phyloP scores from a whole-genome alignment of 2,113 vertebrate species.

The Xiphophorus couchianus region DNA sequence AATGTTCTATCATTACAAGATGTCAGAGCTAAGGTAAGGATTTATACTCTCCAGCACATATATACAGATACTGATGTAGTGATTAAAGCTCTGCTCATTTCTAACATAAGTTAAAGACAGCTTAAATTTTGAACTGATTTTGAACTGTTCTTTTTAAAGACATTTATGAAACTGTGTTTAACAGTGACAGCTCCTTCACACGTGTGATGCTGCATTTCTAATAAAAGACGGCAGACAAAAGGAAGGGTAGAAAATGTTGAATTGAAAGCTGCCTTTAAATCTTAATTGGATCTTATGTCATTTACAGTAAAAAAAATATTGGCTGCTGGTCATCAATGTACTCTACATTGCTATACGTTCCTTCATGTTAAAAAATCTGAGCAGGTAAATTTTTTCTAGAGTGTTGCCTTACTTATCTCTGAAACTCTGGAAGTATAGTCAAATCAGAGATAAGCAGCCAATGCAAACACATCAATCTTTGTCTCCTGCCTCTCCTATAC shows the following conservation, averaged over 20 bases:
- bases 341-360: constrained; percentile 34
- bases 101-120: not conserved
- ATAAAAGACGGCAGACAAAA: no score
- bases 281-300: constrained; percentile 41
- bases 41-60: not conserved
- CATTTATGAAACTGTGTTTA: no score
- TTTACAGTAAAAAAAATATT: constrained; percentile 37
- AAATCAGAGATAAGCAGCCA: constrained; percentile 52
- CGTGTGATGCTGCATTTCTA: no score
- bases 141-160: no score
- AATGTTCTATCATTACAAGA: no score
- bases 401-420: constrained; percentile 39
- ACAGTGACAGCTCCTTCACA: no score
- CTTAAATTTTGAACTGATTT: not conserved
- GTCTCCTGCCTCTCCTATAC: not conserved
- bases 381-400: constrained; percentile 41
- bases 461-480: constrained; percentile 30
- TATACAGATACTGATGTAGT: not conserved
- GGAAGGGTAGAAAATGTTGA: no score
- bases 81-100: not conserved
- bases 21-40: not conserved
- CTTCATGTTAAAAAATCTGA: constrained; percentile 22
- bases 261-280: no score
- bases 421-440: constrained; percentile 63
- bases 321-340: constrained; percentile 18